Evolutionary conservation across 2,113 vertebrate genomes (phyloP).

Genomic region (Chaetodon auriga): DNA sequence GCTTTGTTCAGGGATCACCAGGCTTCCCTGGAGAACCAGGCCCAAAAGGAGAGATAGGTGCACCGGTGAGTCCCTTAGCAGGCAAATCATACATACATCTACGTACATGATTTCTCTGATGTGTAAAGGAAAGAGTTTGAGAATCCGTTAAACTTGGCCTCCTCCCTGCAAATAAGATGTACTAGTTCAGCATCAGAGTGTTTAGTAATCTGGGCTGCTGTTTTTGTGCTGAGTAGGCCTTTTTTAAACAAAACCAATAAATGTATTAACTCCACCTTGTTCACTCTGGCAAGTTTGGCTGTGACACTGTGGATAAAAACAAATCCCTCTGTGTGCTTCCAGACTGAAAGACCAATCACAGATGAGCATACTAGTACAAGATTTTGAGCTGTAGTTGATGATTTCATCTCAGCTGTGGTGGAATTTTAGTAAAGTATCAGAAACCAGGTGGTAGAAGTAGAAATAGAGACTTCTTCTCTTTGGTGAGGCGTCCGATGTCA

Average conservation of each 20-base stretch:
- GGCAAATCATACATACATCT: background rate
- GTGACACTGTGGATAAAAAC: background rate
- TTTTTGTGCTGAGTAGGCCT: background rate
- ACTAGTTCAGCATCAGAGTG: background rate
- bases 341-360: slow-evolving; percentile 15
- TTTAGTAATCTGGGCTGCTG: background rate
- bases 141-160: background rate
- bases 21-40: slow-evolving; percentile 89
- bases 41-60: slow-evolving; percentile 89
- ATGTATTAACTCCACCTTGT: background rate
- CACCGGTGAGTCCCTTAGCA: slow-evolving; percentile 83
- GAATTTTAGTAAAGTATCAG: background rate
- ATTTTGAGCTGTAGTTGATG: background rate
- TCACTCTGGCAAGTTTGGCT: background rate
- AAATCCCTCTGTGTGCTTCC: slow-evolving; percentile 4
- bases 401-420: slow-evolving; percentile 10
- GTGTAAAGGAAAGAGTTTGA: background rate
- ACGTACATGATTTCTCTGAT: background rate
- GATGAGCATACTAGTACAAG: background rate
- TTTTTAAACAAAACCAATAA: background rate
- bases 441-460: background rate
- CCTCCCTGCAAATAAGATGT: background rate
- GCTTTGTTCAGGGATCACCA: slow-evolving; percentile 87
- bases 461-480: too few relatives aligned
- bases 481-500: too few relatives aligned